A percentile compares a stretch with the other conserved stretches of the same genome.
Conservation (phyloP, 2,797 vertebrate genomes). For the Alectoris magna region DNA sequence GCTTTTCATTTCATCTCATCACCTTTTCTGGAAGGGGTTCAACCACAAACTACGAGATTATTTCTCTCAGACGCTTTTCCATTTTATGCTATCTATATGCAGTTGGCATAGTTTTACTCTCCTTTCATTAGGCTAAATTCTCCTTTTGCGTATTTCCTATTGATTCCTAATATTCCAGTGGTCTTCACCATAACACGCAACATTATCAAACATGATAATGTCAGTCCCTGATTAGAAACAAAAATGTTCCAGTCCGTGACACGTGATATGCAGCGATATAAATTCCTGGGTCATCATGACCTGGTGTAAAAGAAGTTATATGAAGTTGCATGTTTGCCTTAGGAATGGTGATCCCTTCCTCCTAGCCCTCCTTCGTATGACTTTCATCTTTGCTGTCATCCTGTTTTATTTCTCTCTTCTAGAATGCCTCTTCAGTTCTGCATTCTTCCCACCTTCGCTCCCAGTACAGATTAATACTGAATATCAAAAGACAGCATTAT, state of each 20-base stretch:
- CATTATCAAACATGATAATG: not conserved
- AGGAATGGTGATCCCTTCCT: not conserved
- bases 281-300: conserved; percentile 26
- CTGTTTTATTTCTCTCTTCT: not conserved
- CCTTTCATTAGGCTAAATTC: not conserved
- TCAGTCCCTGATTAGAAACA: not conserved
- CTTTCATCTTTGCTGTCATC: not conserved
- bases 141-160: not conserved
- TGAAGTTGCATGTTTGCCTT: conserved; percentile 5
- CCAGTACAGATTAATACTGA: not conserved
- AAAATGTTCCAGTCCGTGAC: not conserved
- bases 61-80: not conserved
- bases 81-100: not conserved
- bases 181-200: not conserved
- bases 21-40: not conserved
- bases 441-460: not conserved
- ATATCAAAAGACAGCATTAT: not conserved
- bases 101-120: not conserved
- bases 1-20: not conserved
- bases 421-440: not conserved
- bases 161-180: not conserved
- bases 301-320: conserved; percentile 8
- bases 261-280: not conserved
- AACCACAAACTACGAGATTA: not conserved
- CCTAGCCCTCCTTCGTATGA: not conserved